Evolutionary conservation across 2,888 invertebrate species (phyloP), one percentile per base, ranked within the genome.

Genomic region (Ophioninae sp.): DNA sequence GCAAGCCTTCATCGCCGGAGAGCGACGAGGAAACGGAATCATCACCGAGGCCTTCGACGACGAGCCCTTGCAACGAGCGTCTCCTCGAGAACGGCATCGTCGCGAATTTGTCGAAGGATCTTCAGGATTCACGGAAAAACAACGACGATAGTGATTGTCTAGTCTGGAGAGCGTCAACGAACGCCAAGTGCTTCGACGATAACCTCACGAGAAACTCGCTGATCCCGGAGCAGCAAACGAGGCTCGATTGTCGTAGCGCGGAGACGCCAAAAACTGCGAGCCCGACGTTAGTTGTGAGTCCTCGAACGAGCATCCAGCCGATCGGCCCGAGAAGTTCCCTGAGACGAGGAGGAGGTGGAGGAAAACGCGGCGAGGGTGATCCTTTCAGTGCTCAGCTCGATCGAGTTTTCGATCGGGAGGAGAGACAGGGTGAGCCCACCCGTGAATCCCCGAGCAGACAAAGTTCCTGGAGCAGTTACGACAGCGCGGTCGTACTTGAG

Each of bases 381-480:
- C 95, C 95, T 78, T 96, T 96, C 90, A 96, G 95, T 78, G 95
- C 95, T 89, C 95, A 95, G 81, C 92, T 96, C 74, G 97, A 97
- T 88, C 94, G 95, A 86, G 96, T 95, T 75, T 95, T 96, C 89
- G 97, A 96, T 90, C 93, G 95, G 20, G 96, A 96, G 90, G 96
- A 96, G 88, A 90, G 93, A 73, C 89, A 88, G 6, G 90, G 89
- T 5, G 84, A 84, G n/a, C 85, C 85, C 1, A 87, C 90, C 13
- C 90, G 94, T 41, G 94, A 95, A 56, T 94, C 94, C 61, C 95
- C 95, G 1, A 95, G 95, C 86, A 93, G 96, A 51, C 96, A 96
- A 92, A 96, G 96, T 92, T 96, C 96, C 71, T 96, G 96, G 96
- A 95, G 95, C 90, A 95, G 95, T 89, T 95, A 95, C 91, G 97